Evolutionary conservation across 2,888 invertebrate species (phyloP).

Genomic region (Petrolisthes cinctipes): DNA sequence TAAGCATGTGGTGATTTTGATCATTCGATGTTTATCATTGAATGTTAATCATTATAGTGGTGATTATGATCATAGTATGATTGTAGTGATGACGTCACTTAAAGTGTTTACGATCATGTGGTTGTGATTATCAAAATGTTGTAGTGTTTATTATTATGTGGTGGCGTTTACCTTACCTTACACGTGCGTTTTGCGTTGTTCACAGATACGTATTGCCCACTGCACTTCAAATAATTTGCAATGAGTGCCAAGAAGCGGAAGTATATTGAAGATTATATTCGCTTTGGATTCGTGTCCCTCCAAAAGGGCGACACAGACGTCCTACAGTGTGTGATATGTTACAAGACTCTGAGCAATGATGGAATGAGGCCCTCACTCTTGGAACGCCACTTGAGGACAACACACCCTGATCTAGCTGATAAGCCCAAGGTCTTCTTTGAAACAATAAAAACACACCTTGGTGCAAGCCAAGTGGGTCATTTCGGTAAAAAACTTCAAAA

Average conservation of each 20-base stretch:
- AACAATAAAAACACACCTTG: too few relatives aligned
- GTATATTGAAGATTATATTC: background rate
- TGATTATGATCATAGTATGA: too few relatives aligned
- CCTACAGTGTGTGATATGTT: background rate
- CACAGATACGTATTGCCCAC: too few relatives aligned
- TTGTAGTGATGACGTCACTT: too few relatives aligned
- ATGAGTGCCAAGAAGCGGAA: background rate
- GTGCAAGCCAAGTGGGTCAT: too few relatives aligned
- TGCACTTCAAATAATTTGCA: too few relatives aligned
- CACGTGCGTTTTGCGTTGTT: too few relatives aligned
- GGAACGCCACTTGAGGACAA: slow-evolving; percentile 1
- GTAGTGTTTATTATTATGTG: background rate
- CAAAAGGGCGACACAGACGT: background rate
- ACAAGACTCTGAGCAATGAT: background rate
- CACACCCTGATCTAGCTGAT: background rate
- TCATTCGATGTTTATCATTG: background rate
- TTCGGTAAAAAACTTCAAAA: too few relatives aligned
- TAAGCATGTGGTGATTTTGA: background rate
- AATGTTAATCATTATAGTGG: background rate
- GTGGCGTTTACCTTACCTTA: background rate
- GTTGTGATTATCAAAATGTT: background rate
- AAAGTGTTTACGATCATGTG: too few relatives aligned
- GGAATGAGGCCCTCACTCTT: background rate
- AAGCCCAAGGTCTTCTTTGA: background rate
- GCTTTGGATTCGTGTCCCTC: background rate